Conservation (phyloP, 2,113 vertebrate species). For the Trogon surrucura region DNA sequence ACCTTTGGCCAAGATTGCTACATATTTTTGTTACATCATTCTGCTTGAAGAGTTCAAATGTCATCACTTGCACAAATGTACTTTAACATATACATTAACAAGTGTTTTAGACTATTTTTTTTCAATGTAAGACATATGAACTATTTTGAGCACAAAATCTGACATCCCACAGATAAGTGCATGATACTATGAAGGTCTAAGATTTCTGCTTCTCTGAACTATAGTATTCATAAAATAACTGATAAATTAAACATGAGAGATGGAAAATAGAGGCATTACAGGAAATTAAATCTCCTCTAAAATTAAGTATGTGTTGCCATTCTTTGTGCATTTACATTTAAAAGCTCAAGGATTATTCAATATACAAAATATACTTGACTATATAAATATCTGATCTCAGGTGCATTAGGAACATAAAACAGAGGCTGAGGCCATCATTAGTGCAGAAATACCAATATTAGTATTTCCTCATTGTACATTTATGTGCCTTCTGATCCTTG, state of each 20-base stretch:
- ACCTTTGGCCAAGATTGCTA: not conserved
- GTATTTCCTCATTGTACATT: not conserved
- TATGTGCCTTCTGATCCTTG: not conserved
- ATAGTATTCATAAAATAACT: not conserved
- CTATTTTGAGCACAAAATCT: not conserved
- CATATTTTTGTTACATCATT: not conserved
- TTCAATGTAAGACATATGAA: not conserved
- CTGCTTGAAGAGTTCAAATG: not conserved
- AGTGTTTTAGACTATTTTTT: not conserved
- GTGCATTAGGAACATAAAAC: not conserved
- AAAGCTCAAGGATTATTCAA: not conserved
- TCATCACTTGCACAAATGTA: not conserved
- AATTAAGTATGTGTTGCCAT: not conserved
- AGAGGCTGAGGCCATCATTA: not conserved
- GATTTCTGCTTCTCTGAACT: not conserved
- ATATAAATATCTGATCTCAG: not conserved
- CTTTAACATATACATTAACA: not conserved
- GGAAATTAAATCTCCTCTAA: not conserved
- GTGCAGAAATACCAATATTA: not conserved
- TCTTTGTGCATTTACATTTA: not conserved
- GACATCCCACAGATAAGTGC: rapidly evolving
- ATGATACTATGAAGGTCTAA: not conserved
- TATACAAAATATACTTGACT: not conserved
- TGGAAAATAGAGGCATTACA: not conserved
- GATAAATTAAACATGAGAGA: not conserved